Evolutionary conservation across 2,113 vertebrate species (phyloP).

Genomic region (Notothenia rossii): DNA sequence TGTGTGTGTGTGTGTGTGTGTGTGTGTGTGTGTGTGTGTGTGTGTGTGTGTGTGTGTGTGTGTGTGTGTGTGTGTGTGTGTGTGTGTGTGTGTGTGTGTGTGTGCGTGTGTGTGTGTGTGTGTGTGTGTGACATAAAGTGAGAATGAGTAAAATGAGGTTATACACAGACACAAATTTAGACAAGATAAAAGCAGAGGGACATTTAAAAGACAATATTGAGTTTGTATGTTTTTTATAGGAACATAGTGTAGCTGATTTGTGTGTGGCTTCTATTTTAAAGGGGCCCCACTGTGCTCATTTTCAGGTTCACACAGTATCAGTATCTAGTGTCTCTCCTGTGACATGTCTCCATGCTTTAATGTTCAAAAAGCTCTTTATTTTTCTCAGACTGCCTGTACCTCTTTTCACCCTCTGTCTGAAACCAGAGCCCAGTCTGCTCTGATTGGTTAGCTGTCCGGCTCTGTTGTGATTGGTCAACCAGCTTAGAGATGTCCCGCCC

Average conservation of each 20-base stretch:
- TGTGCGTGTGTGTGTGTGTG: slow-evolving; percentile 19
- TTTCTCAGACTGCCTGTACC: too few relatives aligned
- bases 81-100: slow-evolving; percentile 20
- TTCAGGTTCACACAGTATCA: background rate
- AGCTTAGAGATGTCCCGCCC: too few relatives aligned
- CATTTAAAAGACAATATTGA: slow-evolving; percentile 45
- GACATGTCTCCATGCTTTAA: too few relatives aligned
- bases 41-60: too few relatives aligned
- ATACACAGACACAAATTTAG: slow-evolving; percentile 44
- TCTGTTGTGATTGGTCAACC: too few relatives aligned
- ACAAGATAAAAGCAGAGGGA: slow-evolving; percentile 46
- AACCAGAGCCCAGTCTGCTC: too few relatives aligned
- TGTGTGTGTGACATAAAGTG: slow-evolving; percentile 10
- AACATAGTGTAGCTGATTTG: background rate
- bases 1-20: slow-evolving; percentile 17
- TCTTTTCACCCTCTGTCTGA: too few relatives aligned
- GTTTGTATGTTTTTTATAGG: slow-evolving; percentile 29
- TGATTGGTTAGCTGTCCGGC: too few relatives aligned
- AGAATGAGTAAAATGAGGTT: slow-evolving; percentile 49
- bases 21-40: too few relatives aligned
- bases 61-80: too few relatives aligned
- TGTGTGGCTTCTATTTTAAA: slow-evolving; percentile 13
- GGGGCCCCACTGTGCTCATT: background rate
- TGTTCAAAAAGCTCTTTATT: too few relatives aligned
- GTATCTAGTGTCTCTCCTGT: too few relatives aligned